Percentiles rank a stretch among this genome's conserved stretches.
Conservation (phyloP, 2,888 invertebrate genomes). For the Cryptus viduatorius region DNA sequence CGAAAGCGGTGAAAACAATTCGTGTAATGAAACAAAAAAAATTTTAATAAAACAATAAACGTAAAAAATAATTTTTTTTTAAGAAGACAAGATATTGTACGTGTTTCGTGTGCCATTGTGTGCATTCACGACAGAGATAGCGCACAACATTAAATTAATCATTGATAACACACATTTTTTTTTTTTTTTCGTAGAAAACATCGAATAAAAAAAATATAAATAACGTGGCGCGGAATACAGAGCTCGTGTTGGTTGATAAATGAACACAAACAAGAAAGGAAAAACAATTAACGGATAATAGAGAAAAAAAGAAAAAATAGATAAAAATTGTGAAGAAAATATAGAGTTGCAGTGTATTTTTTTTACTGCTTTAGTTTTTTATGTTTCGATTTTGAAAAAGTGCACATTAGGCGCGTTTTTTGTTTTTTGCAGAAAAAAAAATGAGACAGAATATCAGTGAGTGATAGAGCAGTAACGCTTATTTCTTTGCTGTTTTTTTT, state of each 20-base stretch:
- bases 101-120: slow-evolving; percentile 27
- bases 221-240: slow-evolving; percentile 48
- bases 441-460: slow-evolving; percentile 40
- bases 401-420: slow-evolving; percentile 68
- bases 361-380: neutral
- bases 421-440: neutral
- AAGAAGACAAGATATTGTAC: neutral
- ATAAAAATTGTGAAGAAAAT: slow-evolving; percentile 58
- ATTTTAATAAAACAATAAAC: neutral
- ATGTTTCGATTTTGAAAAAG: slow-evolving; percentile 42
- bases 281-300: neutral
- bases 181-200: slow-evolving; percentile 31
- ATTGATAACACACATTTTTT: no score
- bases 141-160: no score
- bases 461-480: slow-evolving; percentile 60
- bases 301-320: slow-evolving; percentile 27
- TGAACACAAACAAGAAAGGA: slow-evolving; percentile 13
- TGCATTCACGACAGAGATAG: slow-evolving; percentile 13
- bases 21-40: neutral
- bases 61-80: slow-evolving; percentile 4
- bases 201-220: neutral
- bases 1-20: slow-evolving; percentile 16
- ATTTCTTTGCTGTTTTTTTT: slow-evolving; percentile 37
- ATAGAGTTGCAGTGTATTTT: slow-evolving; percentile 30
- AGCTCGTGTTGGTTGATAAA: slow-evolving; percentile 45